phyloP scores from a whole-genome alignment of 2,113 vertebrate genomes.

The Stictonetta naevosa region DNA sequence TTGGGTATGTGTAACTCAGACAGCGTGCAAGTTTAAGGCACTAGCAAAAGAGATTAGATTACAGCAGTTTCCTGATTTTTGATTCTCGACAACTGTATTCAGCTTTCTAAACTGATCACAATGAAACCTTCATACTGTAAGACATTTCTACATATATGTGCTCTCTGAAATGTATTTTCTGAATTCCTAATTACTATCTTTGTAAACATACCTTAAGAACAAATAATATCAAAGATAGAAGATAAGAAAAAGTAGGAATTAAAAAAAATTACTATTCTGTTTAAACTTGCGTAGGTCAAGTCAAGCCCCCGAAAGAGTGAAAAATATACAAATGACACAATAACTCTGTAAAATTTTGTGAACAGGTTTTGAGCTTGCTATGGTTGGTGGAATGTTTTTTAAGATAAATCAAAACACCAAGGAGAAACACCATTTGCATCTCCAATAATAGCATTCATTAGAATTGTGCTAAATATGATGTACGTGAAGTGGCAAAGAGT shows the following conservation, averaged over 20 bases:
- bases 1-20: rapidly evolving
- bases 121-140: background rate
- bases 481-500: background rate
- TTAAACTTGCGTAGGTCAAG: background rate
- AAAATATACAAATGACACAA: background rate
- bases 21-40: background rate
- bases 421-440: background rate
- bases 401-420: background rate
- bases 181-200: background rate
- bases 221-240: background rate
- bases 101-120: background rate
- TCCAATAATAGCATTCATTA: background rate
- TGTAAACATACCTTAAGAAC: background rate
- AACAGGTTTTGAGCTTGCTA: background rate
- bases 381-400: background rate
- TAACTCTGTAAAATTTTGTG: background rate
- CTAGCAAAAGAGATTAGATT: background rate
- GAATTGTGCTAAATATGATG: background rate
- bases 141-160: background rate
- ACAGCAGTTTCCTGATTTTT: background rate
- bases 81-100: background rate
- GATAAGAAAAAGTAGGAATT: background rate
- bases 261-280: background rate
- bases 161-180: background rate
- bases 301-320: background rate